Evolutionary conservation across 2,113 vertebrate species (phyloP), one percentile per base, ranked within the genome.

Genomic region (Saccopteryx leptura): DNA sequence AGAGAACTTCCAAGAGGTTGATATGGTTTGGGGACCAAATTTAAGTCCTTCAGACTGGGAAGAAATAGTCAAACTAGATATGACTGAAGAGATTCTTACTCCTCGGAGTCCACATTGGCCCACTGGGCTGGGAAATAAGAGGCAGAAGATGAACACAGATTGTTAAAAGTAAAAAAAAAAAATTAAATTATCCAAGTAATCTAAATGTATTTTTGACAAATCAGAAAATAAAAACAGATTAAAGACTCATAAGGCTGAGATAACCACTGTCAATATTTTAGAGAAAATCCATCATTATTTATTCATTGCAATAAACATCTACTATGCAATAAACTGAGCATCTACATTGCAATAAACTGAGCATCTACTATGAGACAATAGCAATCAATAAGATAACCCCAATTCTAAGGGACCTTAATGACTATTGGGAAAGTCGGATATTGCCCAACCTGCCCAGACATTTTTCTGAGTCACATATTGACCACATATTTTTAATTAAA

Each of bases 151-250:
- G 23, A 86, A 87, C 4, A 72, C 1, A 13, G 39, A 71, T 23
- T 9, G 24, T 74, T 95, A 69, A 50, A 78, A 85, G 46, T 66
- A 68, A 63, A 66, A 56, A 61, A 56, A 61, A 39, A 39, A 39
- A 39, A 39, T 39, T 39, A 71, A 88, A 68, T 60, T 23, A 95
- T 58, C 24, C 17, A 68, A 83, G 26, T 66, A 69, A 88, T 78
- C 69, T 61, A 93, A 78, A 56, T 24, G 6, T 39, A 91, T 65
- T 88, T 75, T 63, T 71, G 68, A 84, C 88, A 95, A 92, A 78
- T 63, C n/a, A 92, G 54, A 69, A 33, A 69, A 9, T 2, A 69
- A 33, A 3, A 5, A 68, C 28, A 68, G n/a, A 52, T 75, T 58
- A 17, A 83, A 95, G 90, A 10, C 39, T 89, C 39, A 54, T 63